phyloP scores from a whole-genome alignment of 2,113 vertebrate genomes.

The Pavo muticus region DNA sequence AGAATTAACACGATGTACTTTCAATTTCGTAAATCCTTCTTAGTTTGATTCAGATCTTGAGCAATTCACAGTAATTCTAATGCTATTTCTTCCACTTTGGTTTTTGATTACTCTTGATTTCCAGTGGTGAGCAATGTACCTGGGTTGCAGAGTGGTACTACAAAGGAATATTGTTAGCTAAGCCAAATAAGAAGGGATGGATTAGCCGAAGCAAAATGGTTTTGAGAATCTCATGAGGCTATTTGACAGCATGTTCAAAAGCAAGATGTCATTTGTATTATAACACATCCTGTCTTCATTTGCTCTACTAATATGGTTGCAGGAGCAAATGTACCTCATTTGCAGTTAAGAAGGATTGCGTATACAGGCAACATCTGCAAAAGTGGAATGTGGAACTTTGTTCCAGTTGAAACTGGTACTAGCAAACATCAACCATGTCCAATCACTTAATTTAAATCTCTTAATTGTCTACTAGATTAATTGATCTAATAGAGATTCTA shows the following conservation, averaged over 20 bases:
- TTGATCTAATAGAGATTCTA: background rate
- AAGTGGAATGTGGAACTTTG: background rate
- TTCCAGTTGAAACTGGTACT: background rate
- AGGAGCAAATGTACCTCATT: background rate
- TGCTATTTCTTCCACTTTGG: background rate
- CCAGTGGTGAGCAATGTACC: background rate
- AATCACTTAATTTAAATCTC: background rate
- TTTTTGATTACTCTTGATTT: conserved; percentile 5
- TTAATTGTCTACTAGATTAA: background rate
- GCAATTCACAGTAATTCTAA: conserved; percentile 1
- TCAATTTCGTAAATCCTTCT: background rate
- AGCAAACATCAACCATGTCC: background rate
- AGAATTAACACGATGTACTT: background rate
- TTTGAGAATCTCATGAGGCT: background rate
- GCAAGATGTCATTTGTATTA: background rate
- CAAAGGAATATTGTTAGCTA: background rate
- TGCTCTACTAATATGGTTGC: background rate
- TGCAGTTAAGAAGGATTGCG: background rate
- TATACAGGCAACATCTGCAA: background rate
- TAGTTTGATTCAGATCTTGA: background rate
- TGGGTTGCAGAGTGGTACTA: background rate
- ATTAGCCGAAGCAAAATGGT: background rate
- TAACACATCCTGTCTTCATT: background rate
- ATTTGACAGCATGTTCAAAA: background rate
- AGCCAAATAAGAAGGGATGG: background rate